These are phyloP conservation scores for Micromussa lordhowensis DNA, from an alignment of 92 coral and sea anemone genomes.

Conservation along the genomic window DNA sequence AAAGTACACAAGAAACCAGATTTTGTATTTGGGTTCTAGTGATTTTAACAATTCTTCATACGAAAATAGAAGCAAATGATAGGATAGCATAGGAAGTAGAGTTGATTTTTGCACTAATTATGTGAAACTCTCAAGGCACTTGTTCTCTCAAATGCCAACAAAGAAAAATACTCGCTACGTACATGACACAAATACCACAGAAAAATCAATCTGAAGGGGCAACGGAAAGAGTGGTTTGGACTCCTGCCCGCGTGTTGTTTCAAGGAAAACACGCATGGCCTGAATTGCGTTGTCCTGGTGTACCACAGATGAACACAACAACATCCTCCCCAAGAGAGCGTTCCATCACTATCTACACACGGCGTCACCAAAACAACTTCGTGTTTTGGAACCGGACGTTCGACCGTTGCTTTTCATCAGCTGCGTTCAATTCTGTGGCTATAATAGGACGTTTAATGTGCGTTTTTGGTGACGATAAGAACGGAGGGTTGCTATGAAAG, in stretches of 20 bases:
- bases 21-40: neutral
- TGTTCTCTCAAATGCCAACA: slow-evolving; percentile 5
- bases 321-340: slow-evolving; percentile 52
- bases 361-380: slow-evolving; percentile 9
- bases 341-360: slow-evolving; percentile 16
- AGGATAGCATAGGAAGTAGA: neutral
- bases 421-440: neutral
- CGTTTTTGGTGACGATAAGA: slow-evolving; percentile 5
- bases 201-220: slow-evolving; percentile 27
- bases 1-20: slow-evolving; percentile 1
- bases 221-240: slow-evolving; percentile 54
- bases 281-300: slow-evolving; percentile 37
- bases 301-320: slow-evolving; percentile 41
- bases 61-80: neutral
- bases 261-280: slow-evolving; percentile 28
- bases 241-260: slow-evolving; percentile 33
- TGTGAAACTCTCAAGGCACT: slow-evolving; percentile 9
- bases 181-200: slow-evolving; percentile 38
- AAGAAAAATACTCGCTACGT: neutral
- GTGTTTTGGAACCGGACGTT: slow-evolving; percentile 4
- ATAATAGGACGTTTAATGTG: neutral
- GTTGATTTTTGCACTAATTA: slow-evolving; percentile 6
- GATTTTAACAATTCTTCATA: slow-evolving; percentile 3
- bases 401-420: neutral
- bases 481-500: neutral